phyloP scores from a whole-genome alignment of 1,140 invertebrate genomes.

The Asobara japonica region DNA sequence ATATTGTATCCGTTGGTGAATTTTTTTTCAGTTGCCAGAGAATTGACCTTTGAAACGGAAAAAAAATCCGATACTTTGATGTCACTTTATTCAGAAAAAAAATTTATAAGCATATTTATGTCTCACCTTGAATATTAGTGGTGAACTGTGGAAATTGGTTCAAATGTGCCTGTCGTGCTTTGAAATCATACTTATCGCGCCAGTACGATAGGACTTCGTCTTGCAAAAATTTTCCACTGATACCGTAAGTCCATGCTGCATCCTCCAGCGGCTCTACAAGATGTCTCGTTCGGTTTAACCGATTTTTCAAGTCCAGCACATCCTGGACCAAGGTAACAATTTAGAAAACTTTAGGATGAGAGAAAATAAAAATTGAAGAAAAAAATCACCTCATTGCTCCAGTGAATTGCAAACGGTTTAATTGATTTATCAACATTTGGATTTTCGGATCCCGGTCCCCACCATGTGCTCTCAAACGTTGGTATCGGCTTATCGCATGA shows the following conservation, averaged over 20 bases:
- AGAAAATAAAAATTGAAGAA: not conserved
- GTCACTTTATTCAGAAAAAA: no score
- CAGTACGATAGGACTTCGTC: constrained; percentile 75
- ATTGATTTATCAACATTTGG: constrained; percentile 58
- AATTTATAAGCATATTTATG: no score
- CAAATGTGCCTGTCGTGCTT: constrained; percentile 71
- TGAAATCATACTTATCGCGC: constrained; percentile 80
- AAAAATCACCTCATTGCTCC: constrained; percentile 62
- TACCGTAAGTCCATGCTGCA: constrained; percentile 79
- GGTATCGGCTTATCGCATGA: constrained; percentile 23
- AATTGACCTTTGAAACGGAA: no score
- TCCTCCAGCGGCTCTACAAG: constrained; percentile 74
- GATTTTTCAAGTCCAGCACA: constrained; percentile 68
- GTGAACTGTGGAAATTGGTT: constrained; percentile 81
- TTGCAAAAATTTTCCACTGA: constrained; percentile 76
- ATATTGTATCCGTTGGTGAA: no score
- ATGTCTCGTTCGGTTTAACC: constrained; percentile 68
- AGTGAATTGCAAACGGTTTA: constrained; percentile 64
- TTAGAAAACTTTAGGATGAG: not conserved
- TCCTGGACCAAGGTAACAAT: constrained; percentile 9
- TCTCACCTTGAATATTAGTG: constrained; percentile 75
- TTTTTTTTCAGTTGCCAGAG: no score
- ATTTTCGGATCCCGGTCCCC: constrained; percentile 60
- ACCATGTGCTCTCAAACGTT: constrained; percentile 58
- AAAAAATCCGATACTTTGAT: no score